Evolutionary conservation across 2,797 vertebrate genomes (phyloP), one percentile per base, ranked within the genome.

Genomic region (Sebastes matsubarae): DNA sequence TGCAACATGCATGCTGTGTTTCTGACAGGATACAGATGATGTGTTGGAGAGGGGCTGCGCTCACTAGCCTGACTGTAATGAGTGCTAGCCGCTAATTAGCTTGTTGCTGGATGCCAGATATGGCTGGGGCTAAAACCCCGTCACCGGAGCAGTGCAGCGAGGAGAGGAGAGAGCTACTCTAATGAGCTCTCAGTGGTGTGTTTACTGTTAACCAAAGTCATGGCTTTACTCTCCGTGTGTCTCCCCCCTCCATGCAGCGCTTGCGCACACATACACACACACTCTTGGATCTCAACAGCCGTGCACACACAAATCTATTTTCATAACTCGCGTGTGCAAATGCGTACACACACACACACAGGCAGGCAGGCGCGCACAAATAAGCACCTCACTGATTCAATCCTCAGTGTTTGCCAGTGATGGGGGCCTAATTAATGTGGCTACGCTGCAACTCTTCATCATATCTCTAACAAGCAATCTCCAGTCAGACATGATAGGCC

Each of bases 121-220:
- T 66, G 89, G 91, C 86, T 90, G 84, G 72, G 91, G 87, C 87
- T 79, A 85, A 87, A 91, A 82, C 82, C 80, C 78, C 68, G 80
- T 92, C 90, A 89, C 71, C 85, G 86, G 89, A 90, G 92, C 93
- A 83, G 82, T 79, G 85, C 91, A 85, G 86, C 71, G 72, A 82
- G 85, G 57, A 87, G 88, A 83, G 75, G 72, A 85, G 72, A 90
- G 83, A 90, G 89, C 72, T 81, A 25, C 90, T 92, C 88, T 95
- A 95, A 95, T 95, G 93, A 95, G 94, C 89, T 91, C 92, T 94
- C 93, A 89, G 86, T 75, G 91, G 93, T 92, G 92, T 95, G 91
- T 94, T 95, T 94, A 93, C 90, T 92, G 91, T 90, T 89, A 90
- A 91, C 91, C 88, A 90, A 93, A 93, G 92, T 91, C 93, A 93